Conservation (phyloP, 1,140 invertebrate species). For the Drosophila repleta region DNA sequence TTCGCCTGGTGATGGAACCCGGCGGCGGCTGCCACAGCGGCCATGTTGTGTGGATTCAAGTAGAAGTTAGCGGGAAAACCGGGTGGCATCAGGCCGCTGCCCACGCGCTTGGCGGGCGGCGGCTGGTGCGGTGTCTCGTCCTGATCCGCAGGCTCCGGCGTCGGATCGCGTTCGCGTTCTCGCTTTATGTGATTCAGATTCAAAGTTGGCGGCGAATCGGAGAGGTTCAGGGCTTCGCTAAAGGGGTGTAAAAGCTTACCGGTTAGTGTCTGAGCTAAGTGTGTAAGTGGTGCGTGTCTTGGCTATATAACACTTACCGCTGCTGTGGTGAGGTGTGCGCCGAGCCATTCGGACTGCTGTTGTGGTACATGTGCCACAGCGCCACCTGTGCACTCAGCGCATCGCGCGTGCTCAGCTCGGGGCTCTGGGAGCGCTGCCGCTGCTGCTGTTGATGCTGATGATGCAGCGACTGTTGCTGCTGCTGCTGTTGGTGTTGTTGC, state of each 20-base stretch:
- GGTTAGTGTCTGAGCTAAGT: slow-evolving; percentile 35
- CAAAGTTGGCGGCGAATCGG: slow-evolving; percentile 85
- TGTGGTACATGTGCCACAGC: slow-evolving; percentile 93
- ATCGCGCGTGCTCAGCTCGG: slow-evolving; percentile 85
- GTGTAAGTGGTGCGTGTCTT: not conserved
- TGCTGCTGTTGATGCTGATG: slow-evolving; percentile 85
- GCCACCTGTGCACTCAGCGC: slow-evolving; percentile 89
- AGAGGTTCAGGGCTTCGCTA: slow-evolving; percentile 87
- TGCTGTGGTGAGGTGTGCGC: slow-evolving; percentile 77
- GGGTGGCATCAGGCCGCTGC: slow-evolving; percentile 65
- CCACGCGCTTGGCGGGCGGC: slow-evolving; percentile 86
- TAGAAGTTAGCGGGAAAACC: slow-evolving; percentile 79
- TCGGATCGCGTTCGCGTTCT: slow-evolving; percentile 86
- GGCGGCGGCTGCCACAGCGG: slow-evolving; percentile 71
- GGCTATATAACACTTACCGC: slow-evolving; percentile 50
- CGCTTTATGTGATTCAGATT: slow-evolving; percentile 85
- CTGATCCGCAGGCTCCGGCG: slow-evolving; percentile 66
- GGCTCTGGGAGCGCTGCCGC: slow-evolving; percentile 85
- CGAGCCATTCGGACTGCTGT: slow-evolving; percentile 83
- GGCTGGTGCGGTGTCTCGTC: slow-evolving; percentile 79
- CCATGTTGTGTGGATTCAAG: slow-evolving; percentile 82
- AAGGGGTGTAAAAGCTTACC: slow-evolving; percentile 14
- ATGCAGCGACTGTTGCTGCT: slow-evolving; percentile 83
- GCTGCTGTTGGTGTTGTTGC: slow-evolving; percentile 84
- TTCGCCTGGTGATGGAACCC: slow-evolving; percentile 71